Conservation (phyloP, 2,888 invertebrate genomes). For the Thymelicus sylvestris region DNA sequence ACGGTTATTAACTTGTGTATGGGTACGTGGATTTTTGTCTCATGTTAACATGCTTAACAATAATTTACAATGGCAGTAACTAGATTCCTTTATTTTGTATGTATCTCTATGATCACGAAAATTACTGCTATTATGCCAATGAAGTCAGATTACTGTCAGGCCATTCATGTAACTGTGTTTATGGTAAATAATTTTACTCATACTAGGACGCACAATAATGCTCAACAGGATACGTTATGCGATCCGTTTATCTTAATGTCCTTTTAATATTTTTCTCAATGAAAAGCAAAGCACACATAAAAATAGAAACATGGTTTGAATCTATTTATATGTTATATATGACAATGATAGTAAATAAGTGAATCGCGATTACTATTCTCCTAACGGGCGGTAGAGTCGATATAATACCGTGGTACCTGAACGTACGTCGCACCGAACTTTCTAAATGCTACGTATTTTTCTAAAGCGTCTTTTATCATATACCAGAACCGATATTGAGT, state of each 20-base stretch:
- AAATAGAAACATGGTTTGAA: too few species aligned
- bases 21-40: too few species aligned
- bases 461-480: constrained; percentile 21
- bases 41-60: not conserved
- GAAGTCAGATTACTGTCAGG: constrained; percentile 10
- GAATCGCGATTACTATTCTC: not conserved
- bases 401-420: constrained; percentile 11
- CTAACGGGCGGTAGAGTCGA: too few species aligned
- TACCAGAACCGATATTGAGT: constrained; percentile 14
- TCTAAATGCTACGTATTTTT: constrained; percentile 21
- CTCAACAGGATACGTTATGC: too few species aligned
- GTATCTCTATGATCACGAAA: constrained; percentile 2
- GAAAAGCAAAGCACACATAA: too few species aligned
- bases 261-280: too few species aligned
- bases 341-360: not conserved
- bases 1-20: too few species aligned
- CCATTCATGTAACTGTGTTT: constrained; percentile 11
- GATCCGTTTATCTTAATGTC: too few species aligned
- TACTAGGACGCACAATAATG: constrained; percentile 2
- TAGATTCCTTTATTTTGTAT: constrained; percentile 4
- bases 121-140: constrained; percentile 19
- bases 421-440: constrained; percentile 17
- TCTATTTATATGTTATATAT: too few species aligned
- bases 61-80: not conserved
- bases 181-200: constrained; percentile 14